Conservation (phyloP, 2,113 vertebrate species). For the Puffinus mauretanicus region DNA sequence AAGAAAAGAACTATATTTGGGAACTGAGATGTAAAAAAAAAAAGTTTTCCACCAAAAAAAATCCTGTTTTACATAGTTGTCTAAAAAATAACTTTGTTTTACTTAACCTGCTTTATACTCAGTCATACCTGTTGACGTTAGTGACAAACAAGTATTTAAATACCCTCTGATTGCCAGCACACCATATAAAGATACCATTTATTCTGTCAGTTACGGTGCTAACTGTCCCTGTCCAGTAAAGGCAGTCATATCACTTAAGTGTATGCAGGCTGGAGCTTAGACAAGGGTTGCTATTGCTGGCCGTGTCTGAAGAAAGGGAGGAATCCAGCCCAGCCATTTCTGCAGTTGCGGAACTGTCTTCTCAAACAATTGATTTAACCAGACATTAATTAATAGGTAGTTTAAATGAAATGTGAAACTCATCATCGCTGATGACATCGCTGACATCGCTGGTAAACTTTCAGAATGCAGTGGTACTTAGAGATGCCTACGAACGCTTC, state of each 20-base stretch:
- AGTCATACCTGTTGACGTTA: background rate
- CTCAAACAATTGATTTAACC: background rate
- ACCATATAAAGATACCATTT: too few species aligned
- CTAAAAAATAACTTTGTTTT: background rate
- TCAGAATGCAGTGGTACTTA: background rate
- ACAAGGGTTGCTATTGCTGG: background rate
- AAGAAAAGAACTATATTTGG: background rate
- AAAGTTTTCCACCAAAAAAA: background rate
- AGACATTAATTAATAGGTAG: background rate
- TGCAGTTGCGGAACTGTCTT: background rate
- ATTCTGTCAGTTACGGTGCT: rapidly evolving
- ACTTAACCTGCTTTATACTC: background rate
- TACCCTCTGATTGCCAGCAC: background rate
- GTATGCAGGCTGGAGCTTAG: background rate
- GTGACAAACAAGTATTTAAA: background rate
- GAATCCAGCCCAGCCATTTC: background rate
- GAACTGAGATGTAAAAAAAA: background rate
- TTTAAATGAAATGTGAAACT: background rate
- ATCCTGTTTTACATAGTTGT: background rate
- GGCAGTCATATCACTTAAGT: background rate
- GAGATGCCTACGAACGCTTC: rapidly evolving
- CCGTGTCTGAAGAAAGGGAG: background rate
- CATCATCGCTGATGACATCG: too few species aligned
- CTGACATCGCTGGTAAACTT: background rate
- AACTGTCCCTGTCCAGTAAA: background rate